Evolutionary conservation across 2,797 vertebrate species (phyloP).

Genomic region (Syngnathus rostellatus): DNA sequence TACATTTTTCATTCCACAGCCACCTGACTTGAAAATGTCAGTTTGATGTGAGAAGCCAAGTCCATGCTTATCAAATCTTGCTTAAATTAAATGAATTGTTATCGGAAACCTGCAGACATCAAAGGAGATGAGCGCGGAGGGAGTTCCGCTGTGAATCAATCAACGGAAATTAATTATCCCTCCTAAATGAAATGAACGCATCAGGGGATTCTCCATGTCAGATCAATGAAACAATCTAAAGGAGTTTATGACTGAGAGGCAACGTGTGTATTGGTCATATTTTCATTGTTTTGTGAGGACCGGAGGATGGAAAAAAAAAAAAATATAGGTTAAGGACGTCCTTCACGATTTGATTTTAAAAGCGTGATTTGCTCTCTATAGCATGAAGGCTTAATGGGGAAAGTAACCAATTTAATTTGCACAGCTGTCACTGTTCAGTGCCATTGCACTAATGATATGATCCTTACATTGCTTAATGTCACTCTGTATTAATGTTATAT

Average conservation of each 20-base stretch:
- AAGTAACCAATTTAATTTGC: not conserved
- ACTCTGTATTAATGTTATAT: too few species aligned
- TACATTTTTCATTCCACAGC: not conserved
- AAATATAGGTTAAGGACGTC: not conserved
- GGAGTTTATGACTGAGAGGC: conserved; percentile 28
- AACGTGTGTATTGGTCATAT: not conserved
- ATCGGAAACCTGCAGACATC: conserved; percentile 56
- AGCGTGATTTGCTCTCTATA: not conserved
- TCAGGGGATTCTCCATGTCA: conserved; percentile 50
- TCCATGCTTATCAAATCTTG: conserved; percentile 44
- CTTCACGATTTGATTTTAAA: not conserved
- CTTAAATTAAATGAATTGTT: conserved; percentile 55
- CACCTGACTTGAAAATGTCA: conserved; percentile 22
- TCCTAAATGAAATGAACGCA: conserved; percentile 59
- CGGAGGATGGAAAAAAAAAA: not conserved
- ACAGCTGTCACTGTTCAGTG: too few species aligned
- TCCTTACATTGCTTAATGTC: too few species aligned
- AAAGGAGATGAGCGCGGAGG: conserved; percentile 42
- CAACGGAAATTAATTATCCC: conserved; percentile 64
- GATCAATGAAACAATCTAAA: conserved; percentile 57
- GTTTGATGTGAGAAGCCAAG: conserved; percentile 39
- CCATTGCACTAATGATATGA: too few species aligned
- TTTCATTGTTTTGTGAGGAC: conserved; percentile 8
- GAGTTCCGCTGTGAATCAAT: conserved; percentile 54
- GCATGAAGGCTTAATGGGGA: not conserved